Base-by-base conservation (phyloP, 2,888 invertebrate genomes). In the Synanthedon vespiformis region DNA sequence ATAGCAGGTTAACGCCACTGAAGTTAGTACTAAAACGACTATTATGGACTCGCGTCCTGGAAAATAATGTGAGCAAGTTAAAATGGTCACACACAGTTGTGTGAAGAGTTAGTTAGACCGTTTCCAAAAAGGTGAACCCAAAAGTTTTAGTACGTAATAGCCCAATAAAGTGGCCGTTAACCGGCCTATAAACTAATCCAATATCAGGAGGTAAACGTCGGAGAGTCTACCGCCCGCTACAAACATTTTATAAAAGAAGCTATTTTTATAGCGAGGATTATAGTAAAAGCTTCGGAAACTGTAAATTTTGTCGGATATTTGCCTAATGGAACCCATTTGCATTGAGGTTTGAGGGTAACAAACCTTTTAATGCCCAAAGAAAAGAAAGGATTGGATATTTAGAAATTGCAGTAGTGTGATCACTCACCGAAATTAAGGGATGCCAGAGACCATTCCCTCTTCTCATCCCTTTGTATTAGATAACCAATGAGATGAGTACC, bases 91-190 rank as follows among this genome's bases (percentile, higher is more conserved):
- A 44, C 12, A 44, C 44, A 44, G 44, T 44, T 44, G 44, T 44
- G 44, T 44, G 44, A 44, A 44, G 44, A 44, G 44, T 44, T 44
- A 44, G 44, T 44, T 44, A 44, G 44, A 44, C 44, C 12, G n/a
- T 14, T 44, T 44, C 14, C 44, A 14, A 44, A 44, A 44, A 44
- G 44, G 44, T 44, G 44, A 14, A 44, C 44, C 44, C 44, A 44
- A 44, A 44, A 44, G 44, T 44, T 54, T 49, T 58, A 61, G 60
- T 59, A 55, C 59, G 64, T 61, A 65, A 62, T 58, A 57, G 61
- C 57, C 58, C 57, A 57, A 61, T 60, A 64, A 62, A 70, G 61
- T 61, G 63, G 53, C 59, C 64, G 63, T 61, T 61, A 65, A 64
- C 61, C 61, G 56, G 52, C 56, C 59, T 60, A 61, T 65, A 68